Evolutionary conservation across 2,888 invertebrate species (phyloP), one percentile per base, ranked within the genome.

Genomic region (Myopa testacea): DNA sequence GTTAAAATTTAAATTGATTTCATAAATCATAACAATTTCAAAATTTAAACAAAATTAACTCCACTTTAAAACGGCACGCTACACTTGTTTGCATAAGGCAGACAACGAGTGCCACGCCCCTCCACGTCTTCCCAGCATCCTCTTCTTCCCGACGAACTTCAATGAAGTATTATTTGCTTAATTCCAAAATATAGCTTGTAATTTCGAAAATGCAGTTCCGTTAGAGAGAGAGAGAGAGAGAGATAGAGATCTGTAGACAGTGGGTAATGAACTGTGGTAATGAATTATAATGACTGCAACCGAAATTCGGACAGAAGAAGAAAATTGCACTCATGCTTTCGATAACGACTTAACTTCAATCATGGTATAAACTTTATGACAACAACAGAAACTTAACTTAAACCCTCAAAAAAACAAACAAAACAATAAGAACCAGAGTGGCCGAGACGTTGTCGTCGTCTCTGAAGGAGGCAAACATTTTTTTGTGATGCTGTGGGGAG

Each of bases 371-470:
- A 16, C 14, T 12, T 58, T 10, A 60, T 73, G 6, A 45, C 72
- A n/a, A 19, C 58, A 58, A 58, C 58, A 65, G n/a, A 14, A 58
- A 10, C 58, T n/a, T n/a, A 50, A 50, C 10, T n/a, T 69, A 67
- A 78, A 72, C 0, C 58, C 75, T 34, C 67, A 0, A 4, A 19
- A 12, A 4, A 4, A 14, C 8, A 10, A 62, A 26, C 8, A n/a
- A 19, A 8, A 62, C 8, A 62, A 62, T 4, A n/a, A 62, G 7
- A 73, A 19, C 5, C 62, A 60, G 52, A 79, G 76, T 19, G 72
- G 79, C 71, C 40, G 60, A 70, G 63, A 14, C 4, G 40, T 40
- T 40, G 40, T 8, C 65, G 38, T n/a, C n/a, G n/a, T n/a, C n/a
- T n/a, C n/a, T n/a, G n/a, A n/a, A n/a, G n/a, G n/a, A n/a, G n/a